phyloP scores from a whole-genome alignment of 2,888 invertebrate genomes.

The Drosophila algonquin region DNA sequence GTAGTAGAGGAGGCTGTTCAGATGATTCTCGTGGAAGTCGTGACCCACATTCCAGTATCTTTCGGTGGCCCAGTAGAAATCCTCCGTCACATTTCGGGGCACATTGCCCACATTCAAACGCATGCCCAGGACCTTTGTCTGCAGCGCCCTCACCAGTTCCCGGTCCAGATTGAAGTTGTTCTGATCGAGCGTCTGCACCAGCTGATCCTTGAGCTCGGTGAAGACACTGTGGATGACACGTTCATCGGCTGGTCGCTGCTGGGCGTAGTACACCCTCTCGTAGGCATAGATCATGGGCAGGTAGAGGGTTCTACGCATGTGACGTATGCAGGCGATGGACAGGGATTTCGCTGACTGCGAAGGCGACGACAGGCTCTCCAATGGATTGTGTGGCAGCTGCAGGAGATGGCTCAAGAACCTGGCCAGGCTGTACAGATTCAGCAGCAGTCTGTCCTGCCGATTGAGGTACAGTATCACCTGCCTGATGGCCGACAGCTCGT shows the following conservation, averaged over 20 bases:
- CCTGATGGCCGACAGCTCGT: slow-evolving; percentile 54
- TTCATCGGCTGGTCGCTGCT: slow-evolving; percentile 59
- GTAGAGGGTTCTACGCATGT: slow-evolving; percentile 75
- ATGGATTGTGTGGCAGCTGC: slow-evolving; percentile 62
- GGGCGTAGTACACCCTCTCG: slow-evolving; percentile 61
- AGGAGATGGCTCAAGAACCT: slow-evolving; percentile 69
- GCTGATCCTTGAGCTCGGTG: slow-evolving; percentile 61
- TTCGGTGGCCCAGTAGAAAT: slow-evolving; percentile 61
- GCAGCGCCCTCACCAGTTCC: slow-evolving; percentile 54
- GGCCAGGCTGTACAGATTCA: slow-evolving; percentile 68
- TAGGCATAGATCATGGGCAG: slow-evolving; percentile 77
- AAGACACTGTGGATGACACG: slow-evolving; percentile 66
- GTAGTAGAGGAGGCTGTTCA: slow-evolving; percentile 66
- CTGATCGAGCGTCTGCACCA: slow-evolving; percentile 48
- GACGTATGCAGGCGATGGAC: slow-evolving; percentile 60
- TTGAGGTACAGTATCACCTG: slow-evolving; percentile 59
- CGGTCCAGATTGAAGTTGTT: slow-evolving; percentile 65
- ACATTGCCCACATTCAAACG: slow-evolving; percentile 77
- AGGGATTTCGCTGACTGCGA: neutral
- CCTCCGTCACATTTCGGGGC: slow-evolving; percentile 56
- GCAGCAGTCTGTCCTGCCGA: slow-evolving; percentile 39
- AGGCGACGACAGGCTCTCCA: slow-evolving; percentile 19
- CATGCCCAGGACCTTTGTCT: slow-evolving; percentile 59
- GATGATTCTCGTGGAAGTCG: slow-evolving; percentile 73
- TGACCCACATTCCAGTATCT: slow-evolving; percentile 53